Percentiles rank a stretch among this genome's conserved stretches.
Conservation (phyloP, 2,113 vertebrate genomes). For the Mustelus asterias region DNA sequence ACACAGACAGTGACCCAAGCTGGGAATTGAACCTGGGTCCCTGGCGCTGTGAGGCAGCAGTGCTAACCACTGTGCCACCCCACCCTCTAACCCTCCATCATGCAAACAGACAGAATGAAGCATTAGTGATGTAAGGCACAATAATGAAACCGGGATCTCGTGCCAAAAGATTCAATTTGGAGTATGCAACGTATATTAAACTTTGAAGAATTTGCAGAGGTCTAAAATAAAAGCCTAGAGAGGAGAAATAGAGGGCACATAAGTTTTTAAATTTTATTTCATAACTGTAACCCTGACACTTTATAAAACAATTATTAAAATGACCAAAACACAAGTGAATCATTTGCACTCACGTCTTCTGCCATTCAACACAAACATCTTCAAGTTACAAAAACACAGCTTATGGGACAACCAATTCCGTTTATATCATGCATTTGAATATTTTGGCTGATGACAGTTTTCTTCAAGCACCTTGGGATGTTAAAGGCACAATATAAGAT, state of each 20-base stretch:
- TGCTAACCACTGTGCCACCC: too few species aligned
- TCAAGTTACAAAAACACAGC: too few species aligned
- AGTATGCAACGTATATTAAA: not conserved
- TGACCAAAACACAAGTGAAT: not conserved
- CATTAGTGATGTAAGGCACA: not conserved
- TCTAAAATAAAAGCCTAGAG: not conserved
- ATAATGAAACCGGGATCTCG: not conserved
- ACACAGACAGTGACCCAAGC: too few species aligned
- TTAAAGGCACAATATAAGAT: not conserved
- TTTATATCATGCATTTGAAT: not conserved
- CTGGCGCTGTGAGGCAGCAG: too few species aligned
- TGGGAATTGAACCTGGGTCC: too few species aligned
- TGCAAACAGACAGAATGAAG: not conserved
- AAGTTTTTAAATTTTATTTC: not conserved
- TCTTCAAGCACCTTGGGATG: not conserved
- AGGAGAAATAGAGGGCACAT: not conserved
- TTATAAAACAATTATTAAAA: not conserved
- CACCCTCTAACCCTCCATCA: not conserved
- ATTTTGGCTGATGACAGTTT: not conserved
- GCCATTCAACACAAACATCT: not conserved
- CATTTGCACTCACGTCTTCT: not conserved
- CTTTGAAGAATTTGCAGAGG: not conserved
- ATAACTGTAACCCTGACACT: not conserved
- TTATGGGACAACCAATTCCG: not conserved
- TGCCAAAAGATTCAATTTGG: not conserved